Conservation (phyloP, 2,888 invertebrate genomes). For the Chrysolina oricalcia region DNA sequence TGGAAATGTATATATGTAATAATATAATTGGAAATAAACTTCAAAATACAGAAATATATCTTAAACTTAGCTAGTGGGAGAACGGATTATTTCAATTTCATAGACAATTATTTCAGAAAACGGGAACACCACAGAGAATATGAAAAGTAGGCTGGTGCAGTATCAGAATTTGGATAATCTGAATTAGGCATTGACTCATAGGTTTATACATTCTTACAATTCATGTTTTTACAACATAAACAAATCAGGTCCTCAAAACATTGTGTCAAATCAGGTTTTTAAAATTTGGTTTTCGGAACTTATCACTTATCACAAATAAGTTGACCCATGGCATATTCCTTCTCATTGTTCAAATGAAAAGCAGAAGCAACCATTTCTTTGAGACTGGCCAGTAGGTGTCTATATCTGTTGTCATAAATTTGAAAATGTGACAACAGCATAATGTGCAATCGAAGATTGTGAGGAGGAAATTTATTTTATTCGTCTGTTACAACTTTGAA, state of each 20-base stretch:
- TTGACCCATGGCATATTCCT: conserved; percentile 26
- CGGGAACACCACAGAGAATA: too few relatives aligned
- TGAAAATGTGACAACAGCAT: conserved; percentile 27
- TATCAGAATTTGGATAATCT: too few relatives aligned
- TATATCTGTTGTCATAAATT: conserved; percentile 29
- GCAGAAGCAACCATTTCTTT: conserved; percentile 30
- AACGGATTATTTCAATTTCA: too few relatives aligned
- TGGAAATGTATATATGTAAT: too few relatives aligned
- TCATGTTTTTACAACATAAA: conserved; percentile 33
- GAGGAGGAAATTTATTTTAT: not conserved
- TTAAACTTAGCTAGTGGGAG: too few relatives aligned
- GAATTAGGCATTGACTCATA: too few relatives aligned
- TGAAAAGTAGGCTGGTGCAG: too few relatives aligned
- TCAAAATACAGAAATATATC: too few relatives aligned
- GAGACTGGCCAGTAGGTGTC: not conserved
- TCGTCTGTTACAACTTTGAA: conserved; percentile 10
- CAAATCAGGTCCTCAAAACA: conserved; percentile 24
- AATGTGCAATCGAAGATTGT: not conserved
- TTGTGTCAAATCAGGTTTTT: conserved; percentile 21
- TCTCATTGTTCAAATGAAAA: conserved; percentile 22
- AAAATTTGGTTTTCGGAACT: conserved; percentile 10
- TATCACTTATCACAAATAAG: conserved; percentile 18
- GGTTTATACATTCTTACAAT: not conserved
- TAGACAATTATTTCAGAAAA: too few relatives aligned
- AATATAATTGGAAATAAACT: too few relatives aligned